Evolutionary conservation across 2,797 vertebrate species (phyloP), one percentile per base, ranked within the genome.

Genomic region (Bradypodion ventrale): DNA sequence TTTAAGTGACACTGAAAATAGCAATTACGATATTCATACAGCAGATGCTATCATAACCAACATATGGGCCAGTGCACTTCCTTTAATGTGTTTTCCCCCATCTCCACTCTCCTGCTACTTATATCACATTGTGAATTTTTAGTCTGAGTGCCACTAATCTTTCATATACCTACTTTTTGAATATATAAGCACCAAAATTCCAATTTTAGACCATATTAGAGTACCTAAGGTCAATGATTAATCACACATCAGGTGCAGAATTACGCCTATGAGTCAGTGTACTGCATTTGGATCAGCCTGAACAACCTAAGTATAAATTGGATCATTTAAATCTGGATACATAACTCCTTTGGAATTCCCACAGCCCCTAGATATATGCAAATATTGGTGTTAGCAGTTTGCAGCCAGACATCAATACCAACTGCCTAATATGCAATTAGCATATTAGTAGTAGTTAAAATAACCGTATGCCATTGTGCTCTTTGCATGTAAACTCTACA

Each of bases 231-330:
- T 80, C 82, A 80, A 75, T 42, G 72, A 75, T 83, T 80, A 92
- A 94, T 89, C 90, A 90, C 86, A 52, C 10, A 74, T 32, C 82
- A 91, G 90, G 90, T 85, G 75, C 90, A 89, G 91, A 82, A 90
- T 82, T 83, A 88, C 89, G 89, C 82, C 60, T 60, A 78, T 32
- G 1, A 86, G 83, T 89, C 83, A 82, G 21, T 85, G 79, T 32
- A 66, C 85, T 0, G 62, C 12, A 63, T 60, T 46, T 25, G 29
- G 87, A 80, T 74, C 72, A 44, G 49, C 44, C 80, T 72, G 15
- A 27, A 52, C 89, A 80, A 42, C 84, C 52, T 70, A 83, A 73
- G 87, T 87, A 87, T 4, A 78, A 52, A 84, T 79, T 70, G 0
- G 0, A 65, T 42, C 83, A 65, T n/a, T 52, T 88, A n/a, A 60